A percentile compares a stretch with the other conserved stretches of the same genome.
These are phyloP conservation scores for Gasteruption jaculator DNA, from an alignment of 2,888 invertebrate species.

Conservation along the genomic window DNA sequence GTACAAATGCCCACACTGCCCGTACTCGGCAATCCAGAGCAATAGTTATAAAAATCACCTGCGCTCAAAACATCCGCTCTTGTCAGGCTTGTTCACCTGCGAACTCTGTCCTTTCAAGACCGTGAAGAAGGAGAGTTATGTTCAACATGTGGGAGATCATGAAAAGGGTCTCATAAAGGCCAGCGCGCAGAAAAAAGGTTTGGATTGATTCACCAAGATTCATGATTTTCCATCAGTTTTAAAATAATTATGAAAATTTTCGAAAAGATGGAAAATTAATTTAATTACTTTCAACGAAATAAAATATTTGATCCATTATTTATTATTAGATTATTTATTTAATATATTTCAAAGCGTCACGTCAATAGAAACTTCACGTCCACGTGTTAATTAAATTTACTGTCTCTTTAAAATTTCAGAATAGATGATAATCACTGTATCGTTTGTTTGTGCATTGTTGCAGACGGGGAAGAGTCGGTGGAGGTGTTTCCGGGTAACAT, in stretches of 20 bases:
- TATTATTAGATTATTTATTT: too few species aligned
- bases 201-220: not conserved
- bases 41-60: constrained; percentile 64
- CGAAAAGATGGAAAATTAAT: too few species aligned
- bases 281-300: too few species aligned
- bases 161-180: constrained; percentile 52
- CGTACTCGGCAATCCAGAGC: constrained; percentile 67
- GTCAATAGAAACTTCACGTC: too few species aligned
- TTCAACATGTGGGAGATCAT: constrained; percentile 57
- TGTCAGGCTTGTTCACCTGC: constrained; percentile 54
- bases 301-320: too few species aligned
- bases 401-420: constrained; percentile 2
- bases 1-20: constrained; percentile 65
- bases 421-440: too few species aligned
- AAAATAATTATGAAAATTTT: too few species aligned
- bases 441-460: too few species aligned
- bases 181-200: constrained; percentile 35
- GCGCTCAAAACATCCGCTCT: constrained; percentile 54
- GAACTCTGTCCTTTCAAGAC: constrained; percentile 57
- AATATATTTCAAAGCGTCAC: too few species aligned
- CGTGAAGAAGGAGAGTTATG: constrained; percentile 56
- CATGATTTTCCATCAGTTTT: not conserved
- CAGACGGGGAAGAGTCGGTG: constrained; percentile 37
- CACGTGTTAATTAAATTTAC: not conserved
- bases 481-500: constrained; percentile 49